Evolutionary conservation across 2,113 vertebrate species (phyloP).

Genomic region (Scolopax mira): DNA sequence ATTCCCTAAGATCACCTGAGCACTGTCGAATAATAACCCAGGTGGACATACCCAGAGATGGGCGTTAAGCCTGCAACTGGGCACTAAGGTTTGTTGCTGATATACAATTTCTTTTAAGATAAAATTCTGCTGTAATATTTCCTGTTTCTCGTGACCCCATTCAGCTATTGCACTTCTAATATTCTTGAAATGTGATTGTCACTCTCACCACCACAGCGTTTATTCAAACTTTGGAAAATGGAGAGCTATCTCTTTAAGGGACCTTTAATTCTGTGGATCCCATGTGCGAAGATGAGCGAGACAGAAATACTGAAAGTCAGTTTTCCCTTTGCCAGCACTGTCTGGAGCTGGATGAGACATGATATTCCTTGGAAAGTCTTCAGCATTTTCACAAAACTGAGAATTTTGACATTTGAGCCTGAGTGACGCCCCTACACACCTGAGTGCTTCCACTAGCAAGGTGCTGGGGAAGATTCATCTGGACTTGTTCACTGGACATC

Average conservation of each 20-base stretch:
- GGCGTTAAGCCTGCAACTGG: not conserved
- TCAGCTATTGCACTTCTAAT: not conserved
- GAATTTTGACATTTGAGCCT: not conserved
- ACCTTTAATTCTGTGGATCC: not conserved
- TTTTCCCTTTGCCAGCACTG: not conserved
- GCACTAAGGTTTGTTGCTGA: not conserved
- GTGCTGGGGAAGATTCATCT: not conserved
- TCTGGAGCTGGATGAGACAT: not conserved
- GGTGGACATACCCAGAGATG: not conserved
- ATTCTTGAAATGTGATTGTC: not conserved
- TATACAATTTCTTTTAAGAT: not conserved
- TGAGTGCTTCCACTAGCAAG: not conserved
- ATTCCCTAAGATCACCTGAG: not conserved
- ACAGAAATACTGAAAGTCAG: not conserved
- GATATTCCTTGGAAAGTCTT: not conserved
- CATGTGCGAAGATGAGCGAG: not conserved
- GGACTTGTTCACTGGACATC: not conserved
- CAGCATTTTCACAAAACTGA: not conserved
- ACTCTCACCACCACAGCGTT: not conserved
- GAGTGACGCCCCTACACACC: fast-evolving
- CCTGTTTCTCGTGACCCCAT: not conserved
- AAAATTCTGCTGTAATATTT: not conserved
- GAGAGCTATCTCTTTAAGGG: not conserved
- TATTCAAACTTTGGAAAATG: not conserved
- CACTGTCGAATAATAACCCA: not conserved